A percentile compares a stretch with the other conserved stretches of the same genome.
Conservation (phyloP, 2,888 invertebrate genomes). For the Nephrotoma guestfalica region DNA sequence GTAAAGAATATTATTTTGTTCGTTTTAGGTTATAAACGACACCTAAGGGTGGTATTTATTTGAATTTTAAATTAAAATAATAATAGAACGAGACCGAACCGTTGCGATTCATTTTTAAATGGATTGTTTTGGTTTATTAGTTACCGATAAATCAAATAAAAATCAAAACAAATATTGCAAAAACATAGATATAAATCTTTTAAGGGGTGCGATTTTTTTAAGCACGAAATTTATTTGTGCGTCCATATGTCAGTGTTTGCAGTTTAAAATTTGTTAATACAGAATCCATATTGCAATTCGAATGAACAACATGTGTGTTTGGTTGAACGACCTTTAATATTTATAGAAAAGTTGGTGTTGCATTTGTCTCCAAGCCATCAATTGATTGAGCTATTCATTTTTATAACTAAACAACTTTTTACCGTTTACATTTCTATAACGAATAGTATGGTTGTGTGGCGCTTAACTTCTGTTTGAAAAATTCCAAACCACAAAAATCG, state of each 20-base stretch:
- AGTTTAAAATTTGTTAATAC: background rate
- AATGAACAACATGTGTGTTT: no score
- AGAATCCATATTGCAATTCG: no score
- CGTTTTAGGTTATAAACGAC: background rate
- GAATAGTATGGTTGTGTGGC: background rate
- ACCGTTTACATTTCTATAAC: no score
- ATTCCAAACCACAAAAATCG: background rate
- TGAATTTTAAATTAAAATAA: slow-evolving; percentile 3
- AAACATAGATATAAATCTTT: background rate
- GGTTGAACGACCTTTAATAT: no score
- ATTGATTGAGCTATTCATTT: no score
- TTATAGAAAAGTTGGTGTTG: no score
- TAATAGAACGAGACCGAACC: background rate
- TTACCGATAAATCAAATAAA: slow-evolving; percentile 5
- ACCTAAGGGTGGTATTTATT: slow-evolving; percentile 4
- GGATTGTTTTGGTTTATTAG: slow-evolving; percentile 5
- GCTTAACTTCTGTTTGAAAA: background rate
- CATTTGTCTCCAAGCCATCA: no score
- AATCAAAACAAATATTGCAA: slow-evolving; percentile 5
- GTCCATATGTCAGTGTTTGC: background rate
- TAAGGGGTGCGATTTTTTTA: background rate
- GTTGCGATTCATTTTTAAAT: background rate
- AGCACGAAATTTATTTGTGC: no score
- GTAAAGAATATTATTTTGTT: background rate
- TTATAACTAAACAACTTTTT: no score